A percentile compares a stretch with the other conserved stretches of the same genome.
These are phyloP conservation scores for Cylas formicarius DNA, from an alignment of 1,140 invertebrate genomes.

Conservation along the genomic window DNA sequence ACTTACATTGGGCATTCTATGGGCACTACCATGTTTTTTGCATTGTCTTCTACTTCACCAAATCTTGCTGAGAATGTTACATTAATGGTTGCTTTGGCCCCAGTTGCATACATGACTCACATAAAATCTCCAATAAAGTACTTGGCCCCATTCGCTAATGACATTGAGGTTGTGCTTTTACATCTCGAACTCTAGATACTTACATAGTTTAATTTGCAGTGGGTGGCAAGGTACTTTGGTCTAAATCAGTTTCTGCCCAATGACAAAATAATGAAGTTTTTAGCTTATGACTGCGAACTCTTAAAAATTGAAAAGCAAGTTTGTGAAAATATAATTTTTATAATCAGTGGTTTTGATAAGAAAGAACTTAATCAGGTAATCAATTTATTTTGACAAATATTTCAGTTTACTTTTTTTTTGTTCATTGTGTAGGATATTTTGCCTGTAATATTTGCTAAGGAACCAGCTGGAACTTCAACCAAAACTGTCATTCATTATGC, in stretches of 20 bases:
- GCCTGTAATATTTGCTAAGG: conserved; percentile 63
- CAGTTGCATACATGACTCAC: conserved; percentile 63
- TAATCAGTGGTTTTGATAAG: conserved; percentile 60
- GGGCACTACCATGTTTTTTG: conserved; percentile 53
- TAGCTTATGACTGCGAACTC: conserved; percentile 56
- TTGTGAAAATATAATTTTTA: conserved; percentile 60
- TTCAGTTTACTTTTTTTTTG: neutral
- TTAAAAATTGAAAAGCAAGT: conserved; percentile 49
- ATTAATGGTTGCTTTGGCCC: conserved; percentile 62
- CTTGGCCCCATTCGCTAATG: conserved; percentile 50
- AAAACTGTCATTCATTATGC: conserved; percentile 66
- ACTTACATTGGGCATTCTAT: conserved; percentile 60
- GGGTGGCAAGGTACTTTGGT: conserved; percentile 52
- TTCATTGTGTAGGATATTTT: conserved; percentile 45
- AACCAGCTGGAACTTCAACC: conserved; percentile 71
- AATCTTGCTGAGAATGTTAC: conserved; percentile 49
- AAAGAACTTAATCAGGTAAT: conserved; percentile 52
- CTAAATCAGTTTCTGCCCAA: conserved; percentile 61
- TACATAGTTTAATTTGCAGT: conserved; percentile 40
- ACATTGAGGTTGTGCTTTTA: conserved; percentile 46
- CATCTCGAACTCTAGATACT: neutral
- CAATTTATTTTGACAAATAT: neutral
- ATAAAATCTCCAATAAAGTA: conserved; percentile 60
- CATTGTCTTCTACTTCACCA: conserved; percentile 44
- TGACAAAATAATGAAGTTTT: conserved; percentile 49